Conservation (phyloP, 2,113 vertebrate genomes). For the Echinops telfairi region DNA sequence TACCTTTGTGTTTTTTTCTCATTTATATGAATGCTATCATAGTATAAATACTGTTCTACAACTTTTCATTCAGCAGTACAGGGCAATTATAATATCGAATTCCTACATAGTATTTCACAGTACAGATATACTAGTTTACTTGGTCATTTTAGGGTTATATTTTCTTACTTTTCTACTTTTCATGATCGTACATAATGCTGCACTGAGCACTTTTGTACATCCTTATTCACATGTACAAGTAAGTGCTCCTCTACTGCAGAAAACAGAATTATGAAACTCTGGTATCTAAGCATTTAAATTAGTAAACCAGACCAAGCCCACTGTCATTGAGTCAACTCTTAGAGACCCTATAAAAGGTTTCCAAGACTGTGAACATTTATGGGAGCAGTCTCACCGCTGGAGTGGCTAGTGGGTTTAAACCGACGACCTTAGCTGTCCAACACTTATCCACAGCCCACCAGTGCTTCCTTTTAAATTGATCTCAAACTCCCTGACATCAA, state of each 20-base stretch:
- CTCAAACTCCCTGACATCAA: too few species aligned
- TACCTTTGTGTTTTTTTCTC: not conserved
- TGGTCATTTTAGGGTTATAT: not conserved
- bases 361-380: too few species aligned
- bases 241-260: not conserved
- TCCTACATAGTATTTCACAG: not conserved
- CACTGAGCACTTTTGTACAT: not conserved
- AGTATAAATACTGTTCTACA: not conserved
- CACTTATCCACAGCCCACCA: too few species aligned
- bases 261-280: too few species aligned
- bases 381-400: too few species aligned
- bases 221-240: not conserved
- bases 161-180: conserved; percentile 13
- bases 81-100: not conserved
- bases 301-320: too few species aligned
- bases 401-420: too few species aligned
- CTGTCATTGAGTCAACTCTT: too few species aligned
- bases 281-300: too few species aligned
- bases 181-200: not conserved
- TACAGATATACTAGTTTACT: not conserved
- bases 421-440: too few species aligned
- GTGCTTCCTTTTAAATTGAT: too few species aligned
- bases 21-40: not conserved
- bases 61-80: not conserved
- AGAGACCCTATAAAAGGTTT: too few species aligned